Evolutionary conservation across 2,797 vertebrate species (phyloP), one percentile per base, ranked within the genome.

Genomic region (Tapera naevia): DNA sequence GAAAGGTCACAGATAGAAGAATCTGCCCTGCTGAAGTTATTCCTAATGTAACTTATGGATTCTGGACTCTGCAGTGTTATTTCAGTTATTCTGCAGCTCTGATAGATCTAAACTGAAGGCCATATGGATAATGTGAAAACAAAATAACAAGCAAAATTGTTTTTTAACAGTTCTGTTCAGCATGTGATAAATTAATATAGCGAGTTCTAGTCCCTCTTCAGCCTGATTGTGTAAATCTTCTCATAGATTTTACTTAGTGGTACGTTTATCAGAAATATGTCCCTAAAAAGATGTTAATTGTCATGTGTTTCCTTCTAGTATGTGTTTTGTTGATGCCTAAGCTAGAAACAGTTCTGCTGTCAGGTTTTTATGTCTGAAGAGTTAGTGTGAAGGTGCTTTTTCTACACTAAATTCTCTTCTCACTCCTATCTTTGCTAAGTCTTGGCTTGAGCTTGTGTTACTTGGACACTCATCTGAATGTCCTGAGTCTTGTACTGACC

Each of bases 1-100:
- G 56, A 89, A 95, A 97, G 61, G 78, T 83, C 65, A 86, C 19
- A 65, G 74, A 91, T 67, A 32, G 12, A 86, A 62, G 72, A 78
- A 80, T 88, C 27, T 85, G 66, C 60, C 19, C n/a, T 45, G n/a
- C n/a, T 94, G 80, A 83, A 90, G 37, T 80, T 65, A 60, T 84
- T 84, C 92, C 60, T 88, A 76, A 78, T 17, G 22, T 46, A 67
- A 72, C 33, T 82, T 87, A 64, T 1, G 9, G 45, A 86, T 90
- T 88, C 54, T 1, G 9, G 45, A 86, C 90, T 88, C 54, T 94
- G 53, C 30, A 78, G 16, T 43, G n/a, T 91, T 76, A 71, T 60
- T 89, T 33, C 21, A 54, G 56, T 79, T 43, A 66, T 46, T 70
- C 28, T 78, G 37, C 56, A 94, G 24, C 22, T 86, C 23, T 87